phyloP scores from a whole-genome alignment of 1,140 invertebrate species.

The Atta texana region DNA sequence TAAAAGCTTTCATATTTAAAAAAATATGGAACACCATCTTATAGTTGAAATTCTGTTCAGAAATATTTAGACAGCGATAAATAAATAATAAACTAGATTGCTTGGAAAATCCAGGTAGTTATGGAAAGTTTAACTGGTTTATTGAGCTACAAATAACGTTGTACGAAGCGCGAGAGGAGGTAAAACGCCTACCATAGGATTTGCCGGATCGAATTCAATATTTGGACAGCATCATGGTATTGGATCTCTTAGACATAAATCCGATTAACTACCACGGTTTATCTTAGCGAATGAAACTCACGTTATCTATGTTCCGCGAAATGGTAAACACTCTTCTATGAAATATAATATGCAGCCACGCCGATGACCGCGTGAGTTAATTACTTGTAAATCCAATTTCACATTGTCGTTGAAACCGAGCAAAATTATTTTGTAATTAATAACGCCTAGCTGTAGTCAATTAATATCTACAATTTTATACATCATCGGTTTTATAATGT shows the following conservation, averaged over 20 bases:
- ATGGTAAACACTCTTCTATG: slow-evolving; percentile 24
- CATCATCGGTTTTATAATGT: neutral
- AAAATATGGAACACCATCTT: neutral
- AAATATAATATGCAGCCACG: neutral
- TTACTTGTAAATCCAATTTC: neutral
- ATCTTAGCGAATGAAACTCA: slow-evolving; percentile 7
- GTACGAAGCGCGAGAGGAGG: neutral
- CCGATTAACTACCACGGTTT: slow-evolving; percentile 27
- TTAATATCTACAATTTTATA: slow-evolving; percentile 10
- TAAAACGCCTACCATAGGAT: slow-evolving; percentile 27
- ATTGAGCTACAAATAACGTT: slow-evolving; percentile 42
- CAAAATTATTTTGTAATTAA: slow-evolving; percentile 15
- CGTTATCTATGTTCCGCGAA: neutral
- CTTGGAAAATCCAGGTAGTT: slow-evolving; percentile 14
- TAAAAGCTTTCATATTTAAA: neutral
- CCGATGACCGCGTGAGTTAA: neutral
- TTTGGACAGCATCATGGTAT: slow-evolving; percentile 47
- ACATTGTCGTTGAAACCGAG: neutral
- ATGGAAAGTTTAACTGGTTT: slow-evolving; percentile 6
- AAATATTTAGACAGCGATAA: neutral
- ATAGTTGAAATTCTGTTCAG: neutral
- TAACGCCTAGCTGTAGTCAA: neutral
- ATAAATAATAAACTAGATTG: neutral
- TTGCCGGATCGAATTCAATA: slow-evolving; percentile 41
- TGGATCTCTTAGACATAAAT: slow-evolving; percentile 50